phyloP scores from a whole-genome alignment of 2,888 invertebrate species.

The Glaucopsyche alexis region DNA sequence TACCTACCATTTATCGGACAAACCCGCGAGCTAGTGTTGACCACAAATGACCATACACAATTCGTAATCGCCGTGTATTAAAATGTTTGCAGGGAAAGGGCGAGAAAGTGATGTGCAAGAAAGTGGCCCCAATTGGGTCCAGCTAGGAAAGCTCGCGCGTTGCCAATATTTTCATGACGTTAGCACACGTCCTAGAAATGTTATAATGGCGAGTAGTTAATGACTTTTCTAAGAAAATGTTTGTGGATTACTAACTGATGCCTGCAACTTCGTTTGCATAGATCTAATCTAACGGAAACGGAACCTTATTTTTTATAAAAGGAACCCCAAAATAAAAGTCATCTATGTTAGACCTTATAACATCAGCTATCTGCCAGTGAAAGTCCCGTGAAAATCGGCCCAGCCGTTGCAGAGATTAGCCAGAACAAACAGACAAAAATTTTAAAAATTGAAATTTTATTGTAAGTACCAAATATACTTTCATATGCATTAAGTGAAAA shows the following conservation, averaged over 20 bases:
- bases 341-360: too few relatives aligned
- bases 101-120: slow-evolving; percentile 40
- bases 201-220: not conserved
- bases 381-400: too few relatives aligned
- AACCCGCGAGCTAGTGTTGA: not conserved
- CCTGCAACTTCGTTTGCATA: too few relatives aligned
- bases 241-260: not conserved
- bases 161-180: not conserved
- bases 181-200: slow-evolving; percentile 5
- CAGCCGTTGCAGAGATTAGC: too few relatives aligned
- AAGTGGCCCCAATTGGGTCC: slow-evolving; percentile 37
- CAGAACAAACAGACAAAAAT: too few relatives aligned
- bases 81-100: slow-evolving; percentile 40
- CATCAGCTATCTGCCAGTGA: too few relatives aligned
- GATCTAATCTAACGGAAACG: too few relatives aligned
- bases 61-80: not conserved
- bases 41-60: slow-evolving; percentile 11
- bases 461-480: too few relatives aligned
- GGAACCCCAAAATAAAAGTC: too few relatives aligned
- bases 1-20: not conserved
- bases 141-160: not conserved
- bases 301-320: too few relatives aligned
- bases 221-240: not conserved
- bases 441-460: too few relatives aligned
- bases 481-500: too few relatives aligned